phyloP scores from a whole-genome alignment of 2,888 invertebrate species.

The Osmoderma eremita region DNA sequence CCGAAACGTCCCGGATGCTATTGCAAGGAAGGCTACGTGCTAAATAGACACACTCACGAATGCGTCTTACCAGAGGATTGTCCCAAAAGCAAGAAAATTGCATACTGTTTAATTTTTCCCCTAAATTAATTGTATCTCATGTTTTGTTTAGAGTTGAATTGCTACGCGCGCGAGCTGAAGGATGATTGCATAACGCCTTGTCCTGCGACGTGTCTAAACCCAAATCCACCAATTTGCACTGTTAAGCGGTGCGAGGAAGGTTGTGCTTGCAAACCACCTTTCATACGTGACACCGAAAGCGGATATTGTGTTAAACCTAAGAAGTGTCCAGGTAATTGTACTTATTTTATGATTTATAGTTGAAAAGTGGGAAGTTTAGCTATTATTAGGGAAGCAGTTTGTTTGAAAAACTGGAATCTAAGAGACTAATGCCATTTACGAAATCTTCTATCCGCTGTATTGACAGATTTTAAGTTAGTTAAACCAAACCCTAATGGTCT shows the following conservation, averaged over 20 bases:
- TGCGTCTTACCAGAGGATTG: slow-evolving; percentile 1
- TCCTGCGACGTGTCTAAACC: slow-evolving; percentile 55
- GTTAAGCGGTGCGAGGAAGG: background rate
- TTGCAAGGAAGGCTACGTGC: background rate
- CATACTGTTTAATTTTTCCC: too few species aligned
- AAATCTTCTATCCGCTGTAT: too few species aligned
- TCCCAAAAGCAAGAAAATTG: too few species aligned
- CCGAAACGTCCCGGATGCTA: background rate
- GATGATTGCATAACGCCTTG: slow-evolving; percentile 19
- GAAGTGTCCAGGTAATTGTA: slow-evolving; percentile 2
- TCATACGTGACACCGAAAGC: slow-evolving; percentile 42
- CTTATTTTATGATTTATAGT: too few species aligned
- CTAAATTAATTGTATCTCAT: too few species aligned
- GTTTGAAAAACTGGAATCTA: too few species aligned
- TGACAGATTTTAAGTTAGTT: too few species aligned
- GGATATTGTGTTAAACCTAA: slow-evolving; percentile 2
- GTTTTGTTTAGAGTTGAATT: too few species aligned
- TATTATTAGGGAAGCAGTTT: too few species aligned
- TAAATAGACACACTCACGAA: background rate
- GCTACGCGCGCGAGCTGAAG: background rate
- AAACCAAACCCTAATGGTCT: too few species aligned
- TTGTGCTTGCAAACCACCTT: slow-evolving; percentile 20
- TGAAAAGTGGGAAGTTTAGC: too few species aligned
- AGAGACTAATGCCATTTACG: too few species aligned
- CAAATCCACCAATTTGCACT: slow-evolving; percentile 41